phyloP scores from a whole-genome alignment of 2,113 vertebrate species.

The Sander vitreus region DNA sequence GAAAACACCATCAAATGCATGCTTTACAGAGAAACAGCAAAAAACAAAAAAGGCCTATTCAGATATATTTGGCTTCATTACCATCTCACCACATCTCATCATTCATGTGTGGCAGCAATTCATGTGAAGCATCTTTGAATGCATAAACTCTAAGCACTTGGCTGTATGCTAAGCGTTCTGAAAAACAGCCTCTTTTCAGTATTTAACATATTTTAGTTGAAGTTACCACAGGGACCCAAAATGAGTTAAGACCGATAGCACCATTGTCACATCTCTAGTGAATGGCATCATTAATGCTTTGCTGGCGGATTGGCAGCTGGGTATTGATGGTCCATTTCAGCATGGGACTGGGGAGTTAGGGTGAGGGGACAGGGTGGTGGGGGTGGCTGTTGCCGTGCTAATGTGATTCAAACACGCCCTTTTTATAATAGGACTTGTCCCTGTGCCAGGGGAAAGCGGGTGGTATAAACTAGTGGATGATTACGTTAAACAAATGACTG shows the following conservation, averaged over 20 bases:
- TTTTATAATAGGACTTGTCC: slow-evolving; percentile 61
- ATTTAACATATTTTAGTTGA: slow-evolving; percentile 44
- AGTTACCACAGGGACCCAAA: slow-evolving; percentile 28
- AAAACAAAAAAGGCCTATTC: neutral
- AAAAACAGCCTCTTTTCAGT: slow-evolving; percentile 34
- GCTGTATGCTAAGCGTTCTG: slow-evolving; percentile 31
- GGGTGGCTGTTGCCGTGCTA: slow-evolving; percentile 28
- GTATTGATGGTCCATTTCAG: slow-evolving; percentile 53
- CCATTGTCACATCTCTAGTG: slow-evolving; percentile 31
- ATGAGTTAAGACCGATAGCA: slow-evolving; percentile 16
- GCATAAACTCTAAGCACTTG: slow-evolving; percentile 40
- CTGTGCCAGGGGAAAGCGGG: slow-evolving; percentile 66
- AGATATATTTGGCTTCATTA: slow-evolving; percentile 35
- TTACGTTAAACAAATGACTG: slow-evolving; percentile 79
- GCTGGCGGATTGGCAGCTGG: slow-evolving; percentile 49
- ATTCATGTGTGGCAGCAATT: slow-evolving; percentile 34
- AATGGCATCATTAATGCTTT: slow-evolving; percentile 62
- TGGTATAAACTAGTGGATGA: slow-evolving; percentile 73
- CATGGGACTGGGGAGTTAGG: slow-evolving; percentile 40
- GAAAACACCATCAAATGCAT: slow-evolving; percentile 42
- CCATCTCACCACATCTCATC: slow-evolving; percentile 27
- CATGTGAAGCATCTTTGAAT: slow-evolving; percentile 49
- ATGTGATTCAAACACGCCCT: slow-evolving; percentile 68
- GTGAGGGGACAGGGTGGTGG: slow-evolving; percentile 14
- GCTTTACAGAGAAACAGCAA: slow-evolving; percentile 16